Conservation (phyloP, 2,113 vertebrate species). For the Fulmarus glacialis region DNA sequence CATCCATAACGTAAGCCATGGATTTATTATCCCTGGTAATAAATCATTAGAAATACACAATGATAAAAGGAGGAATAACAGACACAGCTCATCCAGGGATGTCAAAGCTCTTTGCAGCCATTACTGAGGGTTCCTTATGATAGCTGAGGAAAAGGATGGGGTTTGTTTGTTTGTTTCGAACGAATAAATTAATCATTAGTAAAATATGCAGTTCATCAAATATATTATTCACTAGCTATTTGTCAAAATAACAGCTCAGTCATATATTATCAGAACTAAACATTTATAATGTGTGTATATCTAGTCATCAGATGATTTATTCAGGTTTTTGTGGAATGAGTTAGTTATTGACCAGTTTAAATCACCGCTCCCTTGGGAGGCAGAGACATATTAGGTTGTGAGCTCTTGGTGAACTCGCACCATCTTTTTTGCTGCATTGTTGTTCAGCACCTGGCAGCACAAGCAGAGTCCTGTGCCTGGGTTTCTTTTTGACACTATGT, state of each 20-base stretch:
- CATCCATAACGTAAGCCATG: neutral
- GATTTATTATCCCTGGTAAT: neutral
- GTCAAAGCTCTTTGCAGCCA: neutral
- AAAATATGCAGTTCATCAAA: conserved; percentile 66
- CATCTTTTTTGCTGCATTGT: neutral
- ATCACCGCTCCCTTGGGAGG: neutral
- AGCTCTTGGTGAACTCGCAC: neutral
- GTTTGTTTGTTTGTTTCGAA: conserved; percentile 54
- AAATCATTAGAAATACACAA: conserved; percentile 6
- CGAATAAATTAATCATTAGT: conserved; percentile 66
- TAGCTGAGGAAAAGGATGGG: neutral
- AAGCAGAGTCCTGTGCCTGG: neutral
- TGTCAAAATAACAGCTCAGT: conserved; percentile 52
- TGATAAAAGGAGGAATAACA: neutral
- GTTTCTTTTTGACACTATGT: neutral
- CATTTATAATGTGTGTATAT: conserved; percentile 44
- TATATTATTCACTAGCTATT: conserved; percentile 64
- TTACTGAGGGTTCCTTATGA: neutral
- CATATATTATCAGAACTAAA: conserved; percentile 45
- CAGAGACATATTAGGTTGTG: neutral
- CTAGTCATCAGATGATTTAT: conserved; percentile 35
- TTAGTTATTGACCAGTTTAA: conserved; percentile 26
- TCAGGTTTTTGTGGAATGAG: neutral
- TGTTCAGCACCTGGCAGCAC: neutral
- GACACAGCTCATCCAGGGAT: neutral